Evolutionary conservation across 2,113 vertebrate species (phyloP).

Genomic region (Pavo muticus): DNA sequence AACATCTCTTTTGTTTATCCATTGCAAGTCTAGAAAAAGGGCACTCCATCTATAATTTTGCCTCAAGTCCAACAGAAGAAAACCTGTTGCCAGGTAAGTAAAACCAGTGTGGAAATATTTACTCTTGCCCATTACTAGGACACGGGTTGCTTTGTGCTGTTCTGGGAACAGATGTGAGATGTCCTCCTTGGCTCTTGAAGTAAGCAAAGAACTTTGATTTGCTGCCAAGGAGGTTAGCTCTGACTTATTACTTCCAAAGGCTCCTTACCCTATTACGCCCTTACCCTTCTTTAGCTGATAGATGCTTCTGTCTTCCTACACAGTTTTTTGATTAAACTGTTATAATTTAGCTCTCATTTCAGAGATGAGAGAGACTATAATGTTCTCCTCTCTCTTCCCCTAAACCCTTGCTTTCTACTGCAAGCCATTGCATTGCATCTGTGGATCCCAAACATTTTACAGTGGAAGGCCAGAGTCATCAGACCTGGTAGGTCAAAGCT

Average conservation of each 20-base stretch:
- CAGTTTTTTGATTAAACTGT: background rate
- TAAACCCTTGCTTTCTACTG: background rate
- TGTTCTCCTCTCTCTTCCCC: background rate
- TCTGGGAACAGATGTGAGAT: background rate
- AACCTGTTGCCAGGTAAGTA: background rate
- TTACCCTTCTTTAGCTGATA: background rate
- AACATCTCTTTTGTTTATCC: background rate
- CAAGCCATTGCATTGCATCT: background rate
- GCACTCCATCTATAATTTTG: background rate
- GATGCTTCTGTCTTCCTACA: background rate
- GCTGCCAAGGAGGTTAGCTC: background rate
- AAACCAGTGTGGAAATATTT: background rate
- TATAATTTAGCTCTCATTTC: background rate
- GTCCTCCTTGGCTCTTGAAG: background rate
- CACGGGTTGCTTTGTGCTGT: background rate
- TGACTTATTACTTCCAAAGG: background rate
- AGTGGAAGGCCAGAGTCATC: background rate
- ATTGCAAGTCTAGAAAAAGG: background rate
- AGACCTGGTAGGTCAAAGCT: background rate
- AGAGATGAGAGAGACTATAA: background rate
- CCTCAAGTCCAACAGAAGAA: background rate
- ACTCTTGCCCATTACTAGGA: background rate
- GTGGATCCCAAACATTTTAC: background rate
- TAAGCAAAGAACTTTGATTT: background rate
- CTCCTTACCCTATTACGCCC: background rate